phyloP scores from a whole-genome alignment of 2,113 vertebrate species.

The Periophthalmus modestus region DNA sequence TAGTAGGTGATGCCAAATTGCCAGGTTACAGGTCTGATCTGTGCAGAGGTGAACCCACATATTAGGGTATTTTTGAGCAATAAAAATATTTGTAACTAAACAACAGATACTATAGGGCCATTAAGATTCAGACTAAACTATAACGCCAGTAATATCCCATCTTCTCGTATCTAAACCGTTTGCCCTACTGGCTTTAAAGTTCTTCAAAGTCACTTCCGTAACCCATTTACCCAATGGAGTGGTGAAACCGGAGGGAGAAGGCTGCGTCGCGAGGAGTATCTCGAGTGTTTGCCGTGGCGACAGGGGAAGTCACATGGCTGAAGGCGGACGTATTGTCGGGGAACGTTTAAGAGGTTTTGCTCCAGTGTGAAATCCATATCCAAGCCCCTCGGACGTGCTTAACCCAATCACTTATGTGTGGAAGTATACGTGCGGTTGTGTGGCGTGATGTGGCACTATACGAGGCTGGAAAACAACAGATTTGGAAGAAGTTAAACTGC shows the following conservation, averaged over 20 bases:
- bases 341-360: conserved; percentile 61
- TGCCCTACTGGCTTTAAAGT: conserved; percentile 19
- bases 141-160: conserved; percentile 7
- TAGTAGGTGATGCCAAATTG: no score
- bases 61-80: no score
- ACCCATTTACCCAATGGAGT: conserved; percentile 25
- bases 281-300: conserved; percentile 34
- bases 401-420: conserved; percentile 13
- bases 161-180: conserved; percentile 1
- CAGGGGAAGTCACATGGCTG: conserved; percentile 41
- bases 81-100: no score
- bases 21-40: no score
- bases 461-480: neutral
- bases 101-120: no score
- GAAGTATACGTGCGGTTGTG: neutral
- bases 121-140: neutral
- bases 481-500: no score
- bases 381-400: conserved; percentile 53
- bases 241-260: conserved; percentile 25
- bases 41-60: no score
- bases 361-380: conserved; percentile 65
- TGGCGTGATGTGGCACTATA: neutral
- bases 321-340: conserved; percentile 51
- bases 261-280: conserved; percentile 30
- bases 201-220: conserved; percentile 25